Percentiles rank a stretch among this genome's conserved stretches.
phyloP scores from a whole-genome alignment of 2,888 invertebrate genomes.

The Phasia obesa region DNA sequence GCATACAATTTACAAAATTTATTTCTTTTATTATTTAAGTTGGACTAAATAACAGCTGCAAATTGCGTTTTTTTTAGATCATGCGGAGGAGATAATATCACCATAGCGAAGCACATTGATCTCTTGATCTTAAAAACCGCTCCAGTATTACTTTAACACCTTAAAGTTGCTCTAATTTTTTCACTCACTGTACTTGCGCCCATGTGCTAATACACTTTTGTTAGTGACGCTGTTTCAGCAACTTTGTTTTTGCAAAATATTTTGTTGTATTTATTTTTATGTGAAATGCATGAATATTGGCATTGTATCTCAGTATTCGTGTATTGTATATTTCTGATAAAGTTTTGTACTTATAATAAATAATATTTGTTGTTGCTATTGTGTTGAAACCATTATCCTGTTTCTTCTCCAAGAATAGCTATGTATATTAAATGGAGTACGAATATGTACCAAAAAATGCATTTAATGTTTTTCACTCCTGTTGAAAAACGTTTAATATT shows the following conservation, averaged over 20 bases:
- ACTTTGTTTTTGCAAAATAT: not conserved
- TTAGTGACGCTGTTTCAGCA: conserved; percentile 26
- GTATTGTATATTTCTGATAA: conserved; percentile 41
- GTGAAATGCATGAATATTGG: conserved; percentile 30
- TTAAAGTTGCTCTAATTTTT: not conserved
- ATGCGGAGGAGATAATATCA: too few species aligned
- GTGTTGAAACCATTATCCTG: conserved; percentile 39
- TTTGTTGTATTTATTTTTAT: conserved; percentile 3
- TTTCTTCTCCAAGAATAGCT: conserved; percentile 17
- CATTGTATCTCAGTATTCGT: conserved; percentile 41
- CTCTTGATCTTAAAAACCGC: too few species aligned
- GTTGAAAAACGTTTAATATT: conserved; percentile 65
- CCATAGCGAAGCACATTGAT: too few species aligned
- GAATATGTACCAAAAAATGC: conserved; percentile 1
- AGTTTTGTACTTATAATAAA: conserved; percentile 58
- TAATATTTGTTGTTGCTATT: conserved; percentile 57
- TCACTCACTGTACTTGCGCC: not conserved
- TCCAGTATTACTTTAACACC: too few species aligned
- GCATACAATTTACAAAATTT: too few species aligned
- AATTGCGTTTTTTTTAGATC: too few species aligned
- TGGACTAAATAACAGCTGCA: too few species aligned
- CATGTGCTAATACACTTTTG: not conserved
- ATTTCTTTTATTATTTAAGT: too few species aligned
- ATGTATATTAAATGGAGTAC: conserved; percentile 5
- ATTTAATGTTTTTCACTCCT: conserved; percentile 50